phyloP scores from a whole-genome alignment of 2,113 vertebrate species.

The Dasyprocta punctata region DNA sequence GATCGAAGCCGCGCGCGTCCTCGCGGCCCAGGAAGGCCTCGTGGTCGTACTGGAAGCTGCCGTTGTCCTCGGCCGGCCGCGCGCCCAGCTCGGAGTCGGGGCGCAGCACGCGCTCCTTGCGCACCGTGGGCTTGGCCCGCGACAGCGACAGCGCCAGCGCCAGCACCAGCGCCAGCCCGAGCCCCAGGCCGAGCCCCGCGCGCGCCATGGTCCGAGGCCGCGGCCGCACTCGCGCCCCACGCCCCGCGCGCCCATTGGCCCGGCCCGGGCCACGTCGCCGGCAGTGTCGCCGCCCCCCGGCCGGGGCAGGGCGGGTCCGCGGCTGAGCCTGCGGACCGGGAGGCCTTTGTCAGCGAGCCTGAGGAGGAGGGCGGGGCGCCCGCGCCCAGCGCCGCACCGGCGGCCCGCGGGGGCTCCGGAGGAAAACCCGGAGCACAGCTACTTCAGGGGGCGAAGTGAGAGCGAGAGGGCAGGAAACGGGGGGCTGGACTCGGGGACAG shows the following conservation, averaged over 20 bases:
- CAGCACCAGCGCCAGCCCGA: constrained; percentile 78
- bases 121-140: constrained; percentile 91
- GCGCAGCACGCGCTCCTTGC: constrained; percentile 93
- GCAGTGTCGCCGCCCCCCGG: not conserved
- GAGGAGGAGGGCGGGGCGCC: not conserved
- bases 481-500: not conserved
- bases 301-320: not conserved
- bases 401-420: not conserved
- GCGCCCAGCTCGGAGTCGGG: constrained; percentile 88
- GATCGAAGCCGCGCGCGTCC: constrained; percentile 96
- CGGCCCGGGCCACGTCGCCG: not conserved
- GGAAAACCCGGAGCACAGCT: not conserved
- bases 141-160: constrained; percentile 79
- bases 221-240: not conserved
- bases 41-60: constrained; percentile 95
- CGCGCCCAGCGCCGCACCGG: not conserved
- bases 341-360: not conserved
- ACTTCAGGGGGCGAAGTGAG: not conserved
- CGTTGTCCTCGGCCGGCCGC: constrained; percentile 90
- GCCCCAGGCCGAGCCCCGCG: not conserved
- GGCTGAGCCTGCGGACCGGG: not conserved
- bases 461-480: not conserved
- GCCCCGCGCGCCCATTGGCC: not conserved
- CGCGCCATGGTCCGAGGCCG: constrained; percentile 62
- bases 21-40: constrained; percentile 98